Evolutionary conservation across 1,140 invertebrate species (phyloP).

Genomic region (Hydropsyche tenuis): DNA sequence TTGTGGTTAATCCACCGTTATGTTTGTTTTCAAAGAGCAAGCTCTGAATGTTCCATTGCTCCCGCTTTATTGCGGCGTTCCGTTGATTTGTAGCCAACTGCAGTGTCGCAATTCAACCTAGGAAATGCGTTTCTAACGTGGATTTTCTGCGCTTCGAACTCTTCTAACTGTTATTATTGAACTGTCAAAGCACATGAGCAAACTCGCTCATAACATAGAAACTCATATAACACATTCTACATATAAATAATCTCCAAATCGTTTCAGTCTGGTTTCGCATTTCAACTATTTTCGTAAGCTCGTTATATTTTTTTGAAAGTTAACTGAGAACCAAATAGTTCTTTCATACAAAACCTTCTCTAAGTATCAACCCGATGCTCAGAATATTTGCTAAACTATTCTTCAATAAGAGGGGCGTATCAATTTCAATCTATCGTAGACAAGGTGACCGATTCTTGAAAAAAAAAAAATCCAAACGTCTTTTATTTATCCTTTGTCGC

Average conservation of each 20-base stretch:
- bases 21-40: conserved; percentile 11
- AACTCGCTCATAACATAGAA: not conserved
- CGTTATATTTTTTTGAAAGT: too few relatives aligned
- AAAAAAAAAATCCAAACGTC: not conserved
- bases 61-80: conserved; percentile 43
- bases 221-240: too few relatives aligned
- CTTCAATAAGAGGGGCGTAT: too few relatives aligned
- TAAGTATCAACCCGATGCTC: too few relatives aligned
- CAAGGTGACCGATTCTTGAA: not conserved
- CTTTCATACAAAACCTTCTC: too few relatives aligned
- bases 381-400: too few relatives aligned
- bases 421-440: not conserved
- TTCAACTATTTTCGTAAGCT: too few relatives aligned
- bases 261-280: too few relatives aligned
- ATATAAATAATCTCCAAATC: too few relatives aligned
- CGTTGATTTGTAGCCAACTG: conserved; percentile 44
- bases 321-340: too few relatives aligned
- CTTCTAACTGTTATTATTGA: not conserved
- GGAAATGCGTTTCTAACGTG: conserved; percentile 3
- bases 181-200: not conserved
- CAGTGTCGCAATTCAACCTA: conserved; percentile 30
- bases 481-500: not conserved
- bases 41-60: conserved; percentile 35
- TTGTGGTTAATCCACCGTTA: conserved; percentile 33
- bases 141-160: not conserved